Evolutionary conservation across 1,140 invertebrate species (phyloP).

Genomic region (Heliconius nattereri): DNA sequence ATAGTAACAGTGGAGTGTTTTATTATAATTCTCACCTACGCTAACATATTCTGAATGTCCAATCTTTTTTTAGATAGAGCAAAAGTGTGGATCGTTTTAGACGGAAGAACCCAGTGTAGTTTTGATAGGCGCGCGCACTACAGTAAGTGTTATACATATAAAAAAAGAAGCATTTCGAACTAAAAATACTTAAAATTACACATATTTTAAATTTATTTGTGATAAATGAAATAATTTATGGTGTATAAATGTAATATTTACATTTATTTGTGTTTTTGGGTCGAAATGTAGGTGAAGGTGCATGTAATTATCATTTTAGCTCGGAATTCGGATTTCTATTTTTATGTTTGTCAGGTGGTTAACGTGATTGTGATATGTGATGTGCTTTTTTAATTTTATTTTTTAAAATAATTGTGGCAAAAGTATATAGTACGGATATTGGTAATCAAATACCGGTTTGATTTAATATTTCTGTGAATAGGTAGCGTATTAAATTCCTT

Average conservation of each 20-base stretch:
- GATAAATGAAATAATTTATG: background rate
- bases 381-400: background rate
- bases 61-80: slow-evolving; percentile 74
- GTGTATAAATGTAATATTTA: background rate
- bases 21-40: slow-evolving; percentile 36
- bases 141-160: slow-evolving; percentile 61
- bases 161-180: slow-evolving; percentile 12
- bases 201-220: background rate
- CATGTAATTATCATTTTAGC: slow-evolving; percentile 27
- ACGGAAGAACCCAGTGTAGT: slow-evolving; percentile 55
- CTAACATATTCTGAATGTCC: slow-evolving; percentile 56
- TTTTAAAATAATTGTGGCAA: background rate
- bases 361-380: slow-evolving; percentile 1
- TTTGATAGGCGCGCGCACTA: slow-evolving; percentile 67
- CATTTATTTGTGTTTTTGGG: slow-evolving; percentile 18
- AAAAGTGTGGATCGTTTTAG: slow-evolving; percentile 50
- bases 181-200: background rate
- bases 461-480: too few species aligned
- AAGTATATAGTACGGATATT: background rate
- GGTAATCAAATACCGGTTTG: background rate
- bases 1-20: background rate
- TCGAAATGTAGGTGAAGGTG: slow-evolving; percentile 40
- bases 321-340: slow-evolving; percentile 36
- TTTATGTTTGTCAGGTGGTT: slow-evolving; percentile 16
- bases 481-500: too few species aligned